phyloP scores from a whole-genome alignment of 2,888 invertebrate genomes.

The Anoplius nigerrimus region DNA sequence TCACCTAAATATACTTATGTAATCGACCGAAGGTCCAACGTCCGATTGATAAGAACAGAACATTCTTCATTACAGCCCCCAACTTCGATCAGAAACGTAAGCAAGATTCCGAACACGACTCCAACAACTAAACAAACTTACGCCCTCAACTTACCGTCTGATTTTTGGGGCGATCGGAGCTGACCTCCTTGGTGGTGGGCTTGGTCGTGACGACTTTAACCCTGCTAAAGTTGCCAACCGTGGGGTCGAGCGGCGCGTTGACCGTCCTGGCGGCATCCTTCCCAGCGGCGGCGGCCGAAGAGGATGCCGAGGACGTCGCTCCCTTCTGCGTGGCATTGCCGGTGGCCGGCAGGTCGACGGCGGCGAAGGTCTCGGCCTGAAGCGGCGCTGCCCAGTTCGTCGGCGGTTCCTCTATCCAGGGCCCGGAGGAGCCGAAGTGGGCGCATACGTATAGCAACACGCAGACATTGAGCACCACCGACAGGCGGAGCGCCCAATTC shows the following conservation, averaged over 20 bases:
- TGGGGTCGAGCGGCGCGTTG: constrained; percentile 2
- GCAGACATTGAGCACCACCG: constrained; percentile 84
- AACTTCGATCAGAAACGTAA: too few relatives aligned
- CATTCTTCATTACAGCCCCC: too few relatives aligned
- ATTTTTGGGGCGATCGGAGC: constrained; percentile 37
- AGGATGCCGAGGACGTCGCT: constrained; percentile 48
- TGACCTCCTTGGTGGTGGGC: constrained; percentile 44
- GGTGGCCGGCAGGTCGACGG: constrained; percentile 54
- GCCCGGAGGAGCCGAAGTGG: constrained; percentile 76
- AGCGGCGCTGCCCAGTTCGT: constrained; percentile 69
- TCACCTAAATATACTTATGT: too few relatives aligned
- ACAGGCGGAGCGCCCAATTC: constrained; percentile 85
- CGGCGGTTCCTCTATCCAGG: constrained; percentile 74
- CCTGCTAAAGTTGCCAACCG: constrained; percentile 22
- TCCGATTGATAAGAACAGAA: too few relatives aligned
- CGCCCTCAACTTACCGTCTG: constrained; percentile 39
- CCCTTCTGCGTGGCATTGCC: constrained; percentile 47
- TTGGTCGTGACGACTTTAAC: constrained; percentile 34
- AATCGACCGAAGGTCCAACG: too few relatives aligned
- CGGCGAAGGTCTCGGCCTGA: constrained; percentile 74
- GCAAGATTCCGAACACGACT: too few relatives aligned
- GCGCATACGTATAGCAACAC: constrained; percentile 84
- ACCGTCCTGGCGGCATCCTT: constrained; percentile 24
- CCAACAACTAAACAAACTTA: neutral
- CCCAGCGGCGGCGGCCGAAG: constrained; percentile 55